Percentiles rank a stretch among this genome's conserved stretches.
Conservation (phyloP, 2,888 invertebrate species). For the Mystacides longicornis region DNA sequence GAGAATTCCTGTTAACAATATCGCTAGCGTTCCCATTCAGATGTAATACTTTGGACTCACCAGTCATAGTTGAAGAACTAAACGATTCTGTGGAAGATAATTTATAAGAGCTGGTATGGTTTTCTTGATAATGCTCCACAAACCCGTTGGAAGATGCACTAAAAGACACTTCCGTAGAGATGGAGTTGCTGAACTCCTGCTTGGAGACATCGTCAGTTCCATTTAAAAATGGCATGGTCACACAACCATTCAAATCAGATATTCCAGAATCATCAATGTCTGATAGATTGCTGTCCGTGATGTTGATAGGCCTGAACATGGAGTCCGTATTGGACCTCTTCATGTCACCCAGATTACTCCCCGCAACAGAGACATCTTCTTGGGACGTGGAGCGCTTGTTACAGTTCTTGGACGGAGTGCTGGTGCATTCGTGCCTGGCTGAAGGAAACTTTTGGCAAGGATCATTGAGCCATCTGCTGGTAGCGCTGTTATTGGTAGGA, state of each 20-base stretch:
- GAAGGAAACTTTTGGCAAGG: constrained; percentile 42
- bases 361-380: constrained; percentile 28
- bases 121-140: constrained; percentile 8
- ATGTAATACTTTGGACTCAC: constrained; percentile 16
- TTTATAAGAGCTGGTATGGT: constrained; percentile 2
- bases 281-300: constrained; percentile 12
- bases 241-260: constrained; percentile 6
- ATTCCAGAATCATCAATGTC: constrained; percentile 14
- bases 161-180: constrained; percentile 43
- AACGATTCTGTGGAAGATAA: not conserved
- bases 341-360: not conserved
- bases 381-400: constrained; percentile 34
- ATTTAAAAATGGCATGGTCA: constrained; percentile 12
- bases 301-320: constrained; percentile 19
- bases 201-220: constrained; percentile 10
- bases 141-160: constrained; percentile 32
- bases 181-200: constrained; percentile 13
- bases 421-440: constrained; percentile 17
- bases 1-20: constrained; percentile 28
- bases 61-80: constrained; percentile 15
- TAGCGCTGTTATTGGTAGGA: constrained; percentile 38
- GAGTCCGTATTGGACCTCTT: constrained; percentile 11
- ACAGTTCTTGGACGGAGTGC: constrained; percentile 24
- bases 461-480: constrained; percentile 49
- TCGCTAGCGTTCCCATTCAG: constrained; percentile 11